Evolutionary conservation across 2,797 vertebrate genomes (phyloP).

Genomic region (Buceros bicornis): DNA sequence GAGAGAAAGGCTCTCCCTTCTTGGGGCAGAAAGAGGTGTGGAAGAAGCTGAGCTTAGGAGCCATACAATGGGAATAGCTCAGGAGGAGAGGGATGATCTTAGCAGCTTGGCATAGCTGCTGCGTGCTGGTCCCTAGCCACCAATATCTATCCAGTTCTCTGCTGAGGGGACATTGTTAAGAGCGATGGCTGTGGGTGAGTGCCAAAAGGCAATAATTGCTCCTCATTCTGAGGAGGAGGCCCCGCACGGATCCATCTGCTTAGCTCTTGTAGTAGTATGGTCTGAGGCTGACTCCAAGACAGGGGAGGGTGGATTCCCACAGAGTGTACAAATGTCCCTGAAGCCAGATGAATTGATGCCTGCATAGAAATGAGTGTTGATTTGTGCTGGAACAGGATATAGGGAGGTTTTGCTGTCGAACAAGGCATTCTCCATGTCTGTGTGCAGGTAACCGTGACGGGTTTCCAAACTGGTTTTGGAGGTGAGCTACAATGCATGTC

Average conservation of each 20-base stretch:
- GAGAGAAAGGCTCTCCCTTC: neutral
- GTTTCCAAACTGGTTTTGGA: neutral
- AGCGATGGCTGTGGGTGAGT: neutral
- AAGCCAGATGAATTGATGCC: neutral
- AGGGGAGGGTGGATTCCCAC: neutral
- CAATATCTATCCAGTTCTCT: neutral
- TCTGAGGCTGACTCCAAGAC: neutral
- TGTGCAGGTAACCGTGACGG: rapidly evolving
- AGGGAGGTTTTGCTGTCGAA: neutral
- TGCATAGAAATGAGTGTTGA: neutral
- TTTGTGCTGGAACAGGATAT: neutral
- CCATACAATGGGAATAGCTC: neutral
- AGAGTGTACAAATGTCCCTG: neutral
- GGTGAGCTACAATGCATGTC: neutral
- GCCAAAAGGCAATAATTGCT: neutral
- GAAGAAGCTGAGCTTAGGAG: neutral
- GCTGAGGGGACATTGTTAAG: neutral
- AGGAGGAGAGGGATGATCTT: neutral
- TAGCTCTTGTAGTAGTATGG: neutral
- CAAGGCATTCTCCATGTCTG: neutral
- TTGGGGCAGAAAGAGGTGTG: neutral
- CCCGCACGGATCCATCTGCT: neutral
- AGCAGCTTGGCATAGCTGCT: neutral
- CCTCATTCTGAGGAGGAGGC: neutral
- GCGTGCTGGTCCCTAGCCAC: neutral